Percentiles rank a stretch among this genome's conserved stretches.
Conservation (phyloP, 1,140 invertebrate species). For the fruit fly (Drosophila melanogaster) region Release_6_plus_ISO1_MT NC_004354.4:8285001-8285500, state of each 20-base stretch:
- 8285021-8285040: slow-evolving; percentile 95
- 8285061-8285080: slow-evolving; percentile 96
- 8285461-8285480: slow-evolving; percentile 80
- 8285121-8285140: slow-evolving; percentile 73
- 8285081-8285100: slow-evolving; percentile 95
- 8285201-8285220: slow-evolving; percentile 40
- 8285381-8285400: slow-evolving; percentile 59
- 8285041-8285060: slow-evolving; percentile 97
- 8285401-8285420: slow-evolving; percentile 75
- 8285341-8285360: slow-evolving; percentile 26
- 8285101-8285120: slow-evolving; percentile 88
- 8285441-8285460: slow-evolving; percentile 79
- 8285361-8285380: slow-evolving; percentile 38
- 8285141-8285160: slow-evolving; percentile 78
- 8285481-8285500: slow-evolving; percentile 81
- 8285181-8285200: slow-evolving; percentile 52
- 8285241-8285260: slow-evolving; percentile 52
- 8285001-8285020: slow-evolving; percentile 88
- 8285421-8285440: slow-evolving; percentile 78
- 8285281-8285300: slow-evolving; percentile 49
- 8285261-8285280: slow-evolving; percentile 38
- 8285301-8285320: slow-evolving; percentile 40
- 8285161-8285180: slow-evolving; percentile 76
- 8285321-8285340: slow-evolving; percentile 7
- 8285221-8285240: slow-evolving; percentile 35